These are phyloP conservation scores for Beaufortia kweichowensis DNA, from an alignment of 2,113 vertebrate genomes.

Conservation along the genomic window DNA sequence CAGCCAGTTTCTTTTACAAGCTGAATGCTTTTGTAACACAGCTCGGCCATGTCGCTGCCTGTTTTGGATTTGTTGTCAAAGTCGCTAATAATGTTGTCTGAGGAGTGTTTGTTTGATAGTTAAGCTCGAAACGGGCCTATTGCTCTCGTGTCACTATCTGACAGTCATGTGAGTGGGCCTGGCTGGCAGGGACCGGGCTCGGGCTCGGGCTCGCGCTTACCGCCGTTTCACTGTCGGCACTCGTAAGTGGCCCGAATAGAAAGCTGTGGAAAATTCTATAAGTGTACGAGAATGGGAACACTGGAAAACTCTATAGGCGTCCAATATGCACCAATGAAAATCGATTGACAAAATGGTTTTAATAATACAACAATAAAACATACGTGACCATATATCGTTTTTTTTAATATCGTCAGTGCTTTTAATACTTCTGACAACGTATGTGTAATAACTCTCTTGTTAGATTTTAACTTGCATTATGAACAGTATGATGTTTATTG, in stretches of 20 bases:
- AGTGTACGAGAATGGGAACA: background rate
- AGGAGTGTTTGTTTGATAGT: background rate
- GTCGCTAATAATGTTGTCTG: background rate
- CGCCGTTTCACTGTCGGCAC: background rate
- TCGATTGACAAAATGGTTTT: background rate
- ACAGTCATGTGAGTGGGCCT: constrained; percentile 55
- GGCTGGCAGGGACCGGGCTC: constrained; percentile 34
- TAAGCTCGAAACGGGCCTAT: constrained; percentile 49
- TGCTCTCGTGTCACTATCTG: constrained; percentile 41
- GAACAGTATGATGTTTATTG: background rate
- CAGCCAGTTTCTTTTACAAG: background rate
- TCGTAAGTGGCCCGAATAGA: constrained; percentile 21
- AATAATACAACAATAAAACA: background rate
- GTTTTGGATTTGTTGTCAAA: background rate
- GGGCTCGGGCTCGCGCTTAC: background rate
- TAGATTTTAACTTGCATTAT: background rate
- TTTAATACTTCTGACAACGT: background rate
- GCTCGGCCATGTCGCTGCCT: background rate
- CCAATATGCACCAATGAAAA: background rate
- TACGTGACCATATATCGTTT: no score
- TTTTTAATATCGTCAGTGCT: background rate
- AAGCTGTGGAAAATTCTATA: background rate
- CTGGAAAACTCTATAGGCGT: background rate
- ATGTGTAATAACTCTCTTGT: background rate
- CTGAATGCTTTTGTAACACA: background rate